A percentile compares a stretch with the other conserved stretches of the same genome.
Evolutionary conservation across 2,888 invertebrate species (phyloP).

Genomic region (Esperia sulphurella): DNA sequence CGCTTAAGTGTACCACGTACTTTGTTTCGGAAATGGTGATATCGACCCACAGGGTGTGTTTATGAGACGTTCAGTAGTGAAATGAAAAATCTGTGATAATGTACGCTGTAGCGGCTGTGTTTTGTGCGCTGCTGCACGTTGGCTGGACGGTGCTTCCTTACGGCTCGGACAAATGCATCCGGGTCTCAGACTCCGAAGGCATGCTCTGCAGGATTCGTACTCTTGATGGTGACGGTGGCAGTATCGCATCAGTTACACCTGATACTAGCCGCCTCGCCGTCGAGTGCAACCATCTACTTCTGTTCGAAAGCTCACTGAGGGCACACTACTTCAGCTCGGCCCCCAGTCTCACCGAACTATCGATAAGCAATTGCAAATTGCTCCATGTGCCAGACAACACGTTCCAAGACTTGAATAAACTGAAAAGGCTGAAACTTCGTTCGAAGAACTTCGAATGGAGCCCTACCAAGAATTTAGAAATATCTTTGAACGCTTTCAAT

Average conservation of each 20-base stretch:
- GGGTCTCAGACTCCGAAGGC: conserved; percentile 67
- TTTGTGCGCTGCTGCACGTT: conserved; percentile 76
- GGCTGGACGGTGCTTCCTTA: conserved; percentile 76
- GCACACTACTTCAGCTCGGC: conserved; percentile 85
- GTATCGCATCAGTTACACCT: conserved; percentile 79
- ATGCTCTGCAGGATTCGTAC: conserved; percentile 85
- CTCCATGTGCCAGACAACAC: conserved; percentile 86
- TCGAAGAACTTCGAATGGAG: conserved; percentile 91
- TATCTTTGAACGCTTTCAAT: conserved; percentile 84
- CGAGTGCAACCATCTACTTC: conserved; percentile 87
- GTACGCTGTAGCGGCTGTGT: conserved; percentile 62
- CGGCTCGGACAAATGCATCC: conserved; percentile 73
- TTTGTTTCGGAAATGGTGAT: conserved; percentile 79
- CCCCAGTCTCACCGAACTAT: conserved; percentile 86
- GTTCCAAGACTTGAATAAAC: conserved; percentile 88
- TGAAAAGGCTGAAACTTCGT: conserved; percentile 88
- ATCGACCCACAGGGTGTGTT: conserved; percentile 78
- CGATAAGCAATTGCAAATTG: conserved; percentile 89
- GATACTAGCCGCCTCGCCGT: conserved; percentile 87
- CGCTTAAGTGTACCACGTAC: conserved; percentile 65
- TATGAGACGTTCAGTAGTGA: conserved; percentile 75
- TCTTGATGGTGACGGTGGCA: conserved; percentile 84
- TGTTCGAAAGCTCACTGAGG: conserved; percentile 88
- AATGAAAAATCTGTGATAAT: conserved; percentile 78
- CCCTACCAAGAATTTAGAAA: conserved; percentile 85